Percentiles rank a stretch among this genome's conserved stretches.
Evolutionary conservation across 1,140 invertebrate species (phyloP).

Genomic region (Drosophila santomea): DNA sequence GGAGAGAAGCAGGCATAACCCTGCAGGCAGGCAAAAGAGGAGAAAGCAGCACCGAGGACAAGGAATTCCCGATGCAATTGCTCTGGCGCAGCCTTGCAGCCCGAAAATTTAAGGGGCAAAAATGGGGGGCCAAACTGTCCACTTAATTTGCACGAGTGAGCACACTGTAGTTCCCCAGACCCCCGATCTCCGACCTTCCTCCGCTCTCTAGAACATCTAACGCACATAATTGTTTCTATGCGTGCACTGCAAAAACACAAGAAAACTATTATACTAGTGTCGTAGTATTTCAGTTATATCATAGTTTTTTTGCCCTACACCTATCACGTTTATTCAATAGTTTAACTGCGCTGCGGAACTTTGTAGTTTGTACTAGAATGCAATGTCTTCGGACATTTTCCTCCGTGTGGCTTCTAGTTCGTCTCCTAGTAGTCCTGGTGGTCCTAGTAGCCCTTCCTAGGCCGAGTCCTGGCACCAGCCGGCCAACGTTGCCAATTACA

Average conservation of each 20-base stretch:
- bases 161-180: conserved; percentile 34
- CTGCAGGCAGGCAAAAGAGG: not conserved
- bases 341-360: no score
- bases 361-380: not conserved
- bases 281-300: no score
- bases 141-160: conserved; percentile 77
- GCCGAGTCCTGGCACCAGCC: conserved; percentile 60
- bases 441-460: conserved; percentile 14
- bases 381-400: not conserved
- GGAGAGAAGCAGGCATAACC: not conserved
- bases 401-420: not conserved
- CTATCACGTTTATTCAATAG: no score
- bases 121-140: conserved; percentile 47
- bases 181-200: not conserved
- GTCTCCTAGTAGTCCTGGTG: conserved; percentile 14
- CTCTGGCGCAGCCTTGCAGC: conserved; percentile 15
- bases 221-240: conserved; percentile 79
- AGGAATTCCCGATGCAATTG: conserved; percentile 35
- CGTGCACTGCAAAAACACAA: not conserved
- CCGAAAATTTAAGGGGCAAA: conserved; percentile 25
- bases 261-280: no score
- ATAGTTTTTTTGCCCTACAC: no score
- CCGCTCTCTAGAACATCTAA: conserved; percentile 52
- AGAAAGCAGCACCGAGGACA: conserved; percentile 10
- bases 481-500: conserved; percentile 77